Evolutionary conservation across 1,140 invertebrate species (phyloP).

Genomic region (Eurosta solidaginis): DNA sequence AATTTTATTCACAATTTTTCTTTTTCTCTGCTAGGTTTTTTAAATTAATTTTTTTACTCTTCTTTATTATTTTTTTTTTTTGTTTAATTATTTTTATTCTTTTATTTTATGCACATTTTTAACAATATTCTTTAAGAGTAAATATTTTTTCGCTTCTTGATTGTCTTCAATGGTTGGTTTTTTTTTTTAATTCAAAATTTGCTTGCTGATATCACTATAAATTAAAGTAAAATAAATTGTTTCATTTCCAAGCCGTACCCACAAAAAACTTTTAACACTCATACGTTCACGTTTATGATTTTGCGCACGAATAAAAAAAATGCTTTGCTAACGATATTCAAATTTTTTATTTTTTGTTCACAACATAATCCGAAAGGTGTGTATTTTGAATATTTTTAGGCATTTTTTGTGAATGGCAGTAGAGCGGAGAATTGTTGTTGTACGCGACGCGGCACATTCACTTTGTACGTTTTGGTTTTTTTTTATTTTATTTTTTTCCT

Average conservation of each 20-base stretch:
- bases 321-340: background rate
- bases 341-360: background rate
- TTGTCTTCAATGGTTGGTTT: background rate
- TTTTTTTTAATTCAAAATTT: background rate
- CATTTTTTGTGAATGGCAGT: conserved; percentile 6
- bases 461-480: background rate
- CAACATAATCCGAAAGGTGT: background rate
- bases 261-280: no score
- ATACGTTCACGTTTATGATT: no score
- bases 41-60: no score
- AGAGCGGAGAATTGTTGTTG: background rate
- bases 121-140: no score
- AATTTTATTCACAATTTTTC: no score
- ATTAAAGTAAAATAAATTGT: no score
- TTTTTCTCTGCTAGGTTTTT: no score
- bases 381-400: background rate
- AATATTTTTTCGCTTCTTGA: no score
- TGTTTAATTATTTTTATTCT: no score
- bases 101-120: no score
- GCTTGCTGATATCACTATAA: background rate
- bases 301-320: background rate
- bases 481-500: background rate
- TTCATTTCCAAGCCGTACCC: no score
- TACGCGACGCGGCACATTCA: background rate
- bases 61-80: no score